Percentiles rank a stretch among this genome's conserved stretches.
Conservation (phyloP, 2,888 invertebrate genomes). For the Eulithis testata region DNA sequence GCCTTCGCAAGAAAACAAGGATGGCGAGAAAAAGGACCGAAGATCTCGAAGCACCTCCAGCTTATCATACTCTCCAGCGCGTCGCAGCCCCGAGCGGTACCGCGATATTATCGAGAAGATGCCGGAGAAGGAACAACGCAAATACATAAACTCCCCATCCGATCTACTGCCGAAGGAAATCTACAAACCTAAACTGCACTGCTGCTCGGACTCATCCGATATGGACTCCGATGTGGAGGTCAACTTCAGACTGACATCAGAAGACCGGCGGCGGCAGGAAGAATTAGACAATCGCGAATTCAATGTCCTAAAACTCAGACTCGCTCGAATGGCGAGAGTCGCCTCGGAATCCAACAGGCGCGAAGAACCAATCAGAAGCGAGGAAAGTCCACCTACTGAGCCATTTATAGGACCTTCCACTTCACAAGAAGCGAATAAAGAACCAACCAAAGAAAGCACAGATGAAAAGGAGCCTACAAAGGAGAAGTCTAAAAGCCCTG, state of each 20-base stretch:
- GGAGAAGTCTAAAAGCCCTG: constrained; percentile 12
- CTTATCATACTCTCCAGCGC: constrained; percentile 88
- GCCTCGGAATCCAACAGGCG: constrained; percentile 3
- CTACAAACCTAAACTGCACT: constrained; percentile 76
- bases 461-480: background rate
- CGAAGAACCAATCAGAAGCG: background rate
- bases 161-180: constrained; percentile 66
- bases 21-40: constrained; percentile 52
- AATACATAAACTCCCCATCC: constrained; percentile 77
- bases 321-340: constrained; percentile 81
- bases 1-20: constrained; percentile 49
- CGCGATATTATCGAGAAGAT: constrained; percentile 85
- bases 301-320: constrained; percentile 87
- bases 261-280: constrained; percentile 81
- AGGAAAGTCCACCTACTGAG: background rate
- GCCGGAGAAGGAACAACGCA: constrained; percentile 82
- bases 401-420: constrained; percentile 8
- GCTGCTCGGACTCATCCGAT: constrained; percentile 83
- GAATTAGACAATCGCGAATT: constrained; percentile 87
- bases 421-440: constrained; percentile 8
- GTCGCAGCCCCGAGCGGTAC: constrained; percentile 88
- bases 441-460: constrained; percentile 6
- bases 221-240: constrained; percentile 21
- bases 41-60: constrained; percentile 82
- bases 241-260: constrained; percentile 81